These are phyloP conservation scores for Sinocyclocheilus rhinocerous DNA, from an alignment of 2,113 vertebrate species.

Conservation along the genomic window DNA sequence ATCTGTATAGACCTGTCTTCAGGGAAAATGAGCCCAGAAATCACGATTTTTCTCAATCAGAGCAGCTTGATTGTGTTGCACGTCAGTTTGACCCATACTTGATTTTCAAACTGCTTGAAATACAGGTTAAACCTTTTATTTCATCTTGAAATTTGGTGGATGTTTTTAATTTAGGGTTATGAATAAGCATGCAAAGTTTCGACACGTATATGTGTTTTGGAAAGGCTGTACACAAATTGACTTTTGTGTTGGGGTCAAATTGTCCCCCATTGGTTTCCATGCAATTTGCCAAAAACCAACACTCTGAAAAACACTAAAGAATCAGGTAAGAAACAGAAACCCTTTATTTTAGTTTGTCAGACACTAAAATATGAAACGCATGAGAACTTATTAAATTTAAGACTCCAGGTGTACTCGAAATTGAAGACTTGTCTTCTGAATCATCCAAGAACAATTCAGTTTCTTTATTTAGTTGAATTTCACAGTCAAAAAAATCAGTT, in stretches of 20 bases:
- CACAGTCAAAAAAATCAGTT: too few relatives aligned
- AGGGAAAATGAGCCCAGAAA: constrained; percentile 7
- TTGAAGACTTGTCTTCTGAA: not conserved
- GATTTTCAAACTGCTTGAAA: not conserved
- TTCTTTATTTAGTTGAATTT: not conserved
- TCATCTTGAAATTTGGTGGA: not conserved
- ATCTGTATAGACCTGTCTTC: constrained; percentile 11
- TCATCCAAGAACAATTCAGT: too few relatives aligned
- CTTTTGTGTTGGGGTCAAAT: too few relatives aligned
- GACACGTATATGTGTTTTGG: not conserved
- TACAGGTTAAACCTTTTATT: not conserved
- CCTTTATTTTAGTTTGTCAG: not conserved
- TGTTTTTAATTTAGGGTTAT: not conserved
- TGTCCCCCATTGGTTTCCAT: not conserved
- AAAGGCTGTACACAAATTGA: not conserved
- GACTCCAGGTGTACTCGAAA: not conserved
- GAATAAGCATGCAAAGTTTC: not conserved
- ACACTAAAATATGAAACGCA: not conserved
- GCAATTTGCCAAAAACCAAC: not conserved
- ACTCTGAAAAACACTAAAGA: too few relatives aligned
- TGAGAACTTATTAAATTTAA: not conserved
- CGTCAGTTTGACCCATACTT: not conserved
- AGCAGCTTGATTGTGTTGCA: not conserved
- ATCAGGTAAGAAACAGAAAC: not conserved
- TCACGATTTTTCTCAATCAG: not conserved